phyloP scores from a whole-genome alignment of 2,113 vertebrate genomes.

The Micromys minutus region DNA sequence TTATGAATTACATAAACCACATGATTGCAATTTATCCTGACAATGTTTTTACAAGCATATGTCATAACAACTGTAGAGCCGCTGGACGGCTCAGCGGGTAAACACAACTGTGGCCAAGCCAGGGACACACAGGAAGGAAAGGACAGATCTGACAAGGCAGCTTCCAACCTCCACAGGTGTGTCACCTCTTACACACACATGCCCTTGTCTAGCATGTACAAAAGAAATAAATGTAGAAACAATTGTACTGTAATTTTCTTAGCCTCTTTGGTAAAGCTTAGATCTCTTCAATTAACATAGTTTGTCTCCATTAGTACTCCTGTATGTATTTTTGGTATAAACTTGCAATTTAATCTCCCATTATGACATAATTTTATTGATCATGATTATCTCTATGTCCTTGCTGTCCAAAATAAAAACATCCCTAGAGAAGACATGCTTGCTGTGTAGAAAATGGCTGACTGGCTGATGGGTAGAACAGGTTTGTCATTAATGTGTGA shows the following conservation, averaged over 20 bases:
- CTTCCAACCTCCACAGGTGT: not conserved
- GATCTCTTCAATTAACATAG: constrained; percentile 28
- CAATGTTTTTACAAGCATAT: constrained; percentile 50
- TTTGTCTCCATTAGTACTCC: not conserved
- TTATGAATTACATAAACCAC: constrained; percentile 68
- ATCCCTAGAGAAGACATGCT: constrained; percentile 18
- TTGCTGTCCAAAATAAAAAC: constrained; percentile 5
- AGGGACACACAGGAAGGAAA: not conserved
- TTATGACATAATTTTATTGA: not conserved
- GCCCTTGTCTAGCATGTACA: not conserved
- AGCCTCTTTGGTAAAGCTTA: not conserved
- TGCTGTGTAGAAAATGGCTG: not conserved
- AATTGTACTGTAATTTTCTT: not conserved
- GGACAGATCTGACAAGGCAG: not conserved
- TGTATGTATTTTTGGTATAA: not conserved
- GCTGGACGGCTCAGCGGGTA: not conserved
- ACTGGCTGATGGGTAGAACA: not conserved
- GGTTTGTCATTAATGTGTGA: not conserved
- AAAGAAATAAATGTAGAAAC: not conserved
- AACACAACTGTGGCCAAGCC: not conserved
- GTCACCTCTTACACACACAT: too few relatives aligned
- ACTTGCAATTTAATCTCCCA: not conserved
- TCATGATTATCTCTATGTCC: constrained; percentile 41
- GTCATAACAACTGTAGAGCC: constrained; percentile 15
- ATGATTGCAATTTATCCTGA: constrained; percentile 27